Percentiles rank a stretch among this genome's conserved stretches.
These are phyloP conservation scores for Pangasius djambal DNA, from an alignment of 2,797 vertebrate genomes.

Conservation along the genomic window DNA sequence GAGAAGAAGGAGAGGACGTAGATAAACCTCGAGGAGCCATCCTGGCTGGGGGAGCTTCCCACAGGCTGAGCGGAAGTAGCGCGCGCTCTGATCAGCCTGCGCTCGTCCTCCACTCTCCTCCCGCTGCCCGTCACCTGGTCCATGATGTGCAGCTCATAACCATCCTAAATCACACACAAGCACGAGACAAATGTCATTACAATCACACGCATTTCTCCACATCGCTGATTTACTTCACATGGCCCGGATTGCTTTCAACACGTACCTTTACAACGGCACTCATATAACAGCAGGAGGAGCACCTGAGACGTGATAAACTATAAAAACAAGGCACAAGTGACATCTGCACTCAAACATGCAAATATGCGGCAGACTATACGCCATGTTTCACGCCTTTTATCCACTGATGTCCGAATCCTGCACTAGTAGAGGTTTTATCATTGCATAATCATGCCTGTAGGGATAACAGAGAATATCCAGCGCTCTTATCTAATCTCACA, in stretches of 20 bases:
- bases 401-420: not conserved
- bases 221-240: not conserved
- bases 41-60: conserved; percentile 56
- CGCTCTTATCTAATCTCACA: not conserved
- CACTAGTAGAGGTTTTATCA: not conserved
- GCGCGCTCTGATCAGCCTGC: conserved; percentile 70
- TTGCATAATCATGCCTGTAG: not conserved
- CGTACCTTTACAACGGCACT: conserved; percentile 5
- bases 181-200: not conserved
- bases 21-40: conserved; percentile 74
- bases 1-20: conserved; percentile 87
- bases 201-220: too few relatives aligned
- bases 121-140: conserved; percentile 79
- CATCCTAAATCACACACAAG: conserved; percentile 72
- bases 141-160: conserved; percentile 76
- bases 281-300: not conserved
- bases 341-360: not conserved
- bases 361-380: not conserved
- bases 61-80: not conserved
- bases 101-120: conserved; percentile 68
- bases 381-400: not conserved
- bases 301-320: not conserved
- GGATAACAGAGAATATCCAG: not conserved
- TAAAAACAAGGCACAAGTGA: not conserved
- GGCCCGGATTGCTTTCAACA: not conserved